Percentiles rank a stretch among this genome's conserved stretches.
phyloP scores from a whole-genome alignment of 2,113 vertebrate genomes.

The Microcebus griseorufus region DNA sequence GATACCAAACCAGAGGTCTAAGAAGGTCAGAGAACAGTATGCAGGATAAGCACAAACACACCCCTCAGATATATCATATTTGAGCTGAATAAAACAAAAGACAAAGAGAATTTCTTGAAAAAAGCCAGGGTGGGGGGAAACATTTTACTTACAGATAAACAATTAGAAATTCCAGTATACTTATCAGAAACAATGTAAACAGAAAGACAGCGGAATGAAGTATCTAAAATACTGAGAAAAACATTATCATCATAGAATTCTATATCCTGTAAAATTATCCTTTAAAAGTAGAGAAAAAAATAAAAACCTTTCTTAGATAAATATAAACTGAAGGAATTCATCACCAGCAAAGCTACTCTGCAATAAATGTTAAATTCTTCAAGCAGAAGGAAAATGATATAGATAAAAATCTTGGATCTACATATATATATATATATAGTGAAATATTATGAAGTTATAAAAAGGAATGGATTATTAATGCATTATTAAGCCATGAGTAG shows the following conservation, averaged over 20 bases:
- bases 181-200: not conserved
- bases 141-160: not conserved
- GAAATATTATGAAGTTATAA: too few species aligned
- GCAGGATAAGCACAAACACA: not conserved
- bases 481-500: not conserved
- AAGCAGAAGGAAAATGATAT: not conserved
- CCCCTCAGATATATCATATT: not conserved
- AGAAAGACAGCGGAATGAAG: not conserved
- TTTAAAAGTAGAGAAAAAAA: not conserved
- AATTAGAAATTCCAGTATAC: not conserved
- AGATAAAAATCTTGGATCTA: not conserved
- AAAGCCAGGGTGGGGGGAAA: not conserved
- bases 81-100: not conserved
- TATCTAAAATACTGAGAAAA: not conserved
- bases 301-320: not conserved
- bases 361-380: not conserved
- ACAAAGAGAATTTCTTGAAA: not conserved
- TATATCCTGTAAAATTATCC: not conserved
- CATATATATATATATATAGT: not conserved
- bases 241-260: not conserved
- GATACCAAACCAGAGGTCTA: not conserved
- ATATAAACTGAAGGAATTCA: not conserved
- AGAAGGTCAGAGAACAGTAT: not conserved
- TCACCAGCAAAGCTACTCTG: not conserved
- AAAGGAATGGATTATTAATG: too few species aligned